phyloP scores from a whole-genome alignment of 2,888 invertebrate genomes.

The Polymixis lichenea region DNA sequence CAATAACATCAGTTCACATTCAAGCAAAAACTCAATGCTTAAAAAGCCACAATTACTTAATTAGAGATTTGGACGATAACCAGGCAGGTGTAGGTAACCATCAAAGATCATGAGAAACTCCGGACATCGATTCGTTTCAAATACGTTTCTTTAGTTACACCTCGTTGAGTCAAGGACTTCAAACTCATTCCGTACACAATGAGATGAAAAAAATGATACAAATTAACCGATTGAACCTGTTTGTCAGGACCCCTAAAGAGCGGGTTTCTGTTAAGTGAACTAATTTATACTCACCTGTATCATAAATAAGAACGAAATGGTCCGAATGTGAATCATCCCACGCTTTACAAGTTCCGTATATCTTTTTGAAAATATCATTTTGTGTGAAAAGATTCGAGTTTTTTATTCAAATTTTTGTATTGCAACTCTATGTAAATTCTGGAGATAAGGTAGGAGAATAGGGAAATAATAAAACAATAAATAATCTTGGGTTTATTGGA shows the following conservation, averaged over 20 bases:
- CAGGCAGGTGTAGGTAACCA: constrained; percentile 83
- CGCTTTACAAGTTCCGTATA: constrained; percentile 64
- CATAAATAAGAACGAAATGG: constrained; percentile 85
- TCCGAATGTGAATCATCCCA: constrained; percentile 65
- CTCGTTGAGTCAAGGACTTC: constrained; percentile 90
- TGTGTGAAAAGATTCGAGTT: constrained; percentile 43
- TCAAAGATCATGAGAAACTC: constrained; percentile 81
- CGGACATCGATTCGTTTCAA: constrained; percentile 90
- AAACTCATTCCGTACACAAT: constrained; percentile 86
- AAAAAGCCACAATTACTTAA: constrained; percentile 85
- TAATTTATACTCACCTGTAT: constrained; percentile 88
- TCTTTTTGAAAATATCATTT: constrained; percentile 48
- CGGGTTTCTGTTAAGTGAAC: constrained; percentile 86
- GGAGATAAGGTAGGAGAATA: constrained; percentile 42
- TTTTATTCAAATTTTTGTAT: constrained; percentile 42
- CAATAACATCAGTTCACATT: constrained; percentile 55
- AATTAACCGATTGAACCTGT: constrained; percentile 89
- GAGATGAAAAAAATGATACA: constrained; percentile 83
- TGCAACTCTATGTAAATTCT: constrained; percentile 54
- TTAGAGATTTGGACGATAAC: constrained; percentile 84
- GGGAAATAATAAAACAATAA: constrained; percentile 9
- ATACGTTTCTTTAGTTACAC: constrained; percentile 89
- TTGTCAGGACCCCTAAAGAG: constrained; percentile 88
- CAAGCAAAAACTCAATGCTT: constrained; percentile 67
- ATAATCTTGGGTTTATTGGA: constrained; percentile 9